Conservation (phyloP, 2,888 invertebrate species). For the Volucella bombylans region DNA sequence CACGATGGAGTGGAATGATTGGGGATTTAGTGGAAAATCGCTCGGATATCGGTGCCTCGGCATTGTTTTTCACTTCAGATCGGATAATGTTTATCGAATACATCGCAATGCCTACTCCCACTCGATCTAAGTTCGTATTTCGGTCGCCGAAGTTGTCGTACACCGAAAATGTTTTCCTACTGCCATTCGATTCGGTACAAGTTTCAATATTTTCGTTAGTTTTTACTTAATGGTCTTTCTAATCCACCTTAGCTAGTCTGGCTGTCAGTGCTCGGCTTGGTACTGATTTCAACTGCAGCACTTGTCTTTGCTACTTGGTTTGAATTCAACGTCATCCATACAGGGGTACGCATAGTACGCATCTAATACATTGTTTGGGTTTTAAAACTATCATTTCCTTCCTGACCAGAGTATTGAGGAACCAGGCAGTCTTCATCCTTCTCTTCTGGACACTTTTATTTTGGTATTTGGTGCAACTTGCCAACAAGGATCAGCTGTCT, state of each 20-base stretch:
- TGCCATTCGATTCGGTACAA: slow-evolving; percentile 87
- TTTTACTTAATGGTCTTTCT: too few relatives aligned
- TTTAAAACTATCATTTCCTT: background rate
- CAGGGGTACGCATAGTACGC: slow-evolving; percentile 23
- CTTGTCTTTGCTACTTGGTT: slow-evolving; percentile 81
- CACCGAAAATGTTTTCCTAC: slow-evolving; percentile 87
- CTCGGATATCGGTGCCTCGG: slow-evolving; percentile 87
- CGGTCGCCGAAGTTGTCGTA: slow-evolving; percentile 88
- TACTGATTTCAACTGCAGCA: slow-evolving; percentile 75
- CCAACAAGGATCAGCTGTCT: slow-evolving; percentile 84
- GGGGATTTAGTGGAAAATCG: slow-evolving; percentile 85
- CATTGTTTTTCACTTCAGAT: slow-evolving; percentile 86
- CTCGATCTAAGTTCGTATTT: slow-evolving; percentile 88
- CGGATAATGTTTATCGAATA: slow-evolving; percentile 86
- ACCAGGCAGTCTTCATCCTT: slow-evolving; percentile 81
- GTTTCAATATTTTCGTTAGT: background rate
- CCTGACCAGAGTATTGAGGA: slow-evolving; percentile 35
- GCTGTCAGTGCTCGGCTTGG: slow-evolving; percentile 74
- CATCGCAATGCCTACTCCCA: slow-evolving; percentile 87
- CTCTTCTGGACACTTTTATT: slow-evolving; percentile 83
- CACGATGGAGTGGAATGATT: slow-evolving; percentile 87
- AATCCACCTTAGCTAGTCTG: slow-evolving; percentile 71
- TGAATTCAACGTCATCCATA: slow-evolving; percentile 81
- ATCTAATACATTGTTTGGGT: too few relatives aligned
- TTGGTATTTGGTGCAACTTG: slow-evolving; percentile 85